Evolutionary conservation across 1,140 invertebrate genomes (phyloP).

Genomic region (Pseudobourletiella spinata): DNA sequence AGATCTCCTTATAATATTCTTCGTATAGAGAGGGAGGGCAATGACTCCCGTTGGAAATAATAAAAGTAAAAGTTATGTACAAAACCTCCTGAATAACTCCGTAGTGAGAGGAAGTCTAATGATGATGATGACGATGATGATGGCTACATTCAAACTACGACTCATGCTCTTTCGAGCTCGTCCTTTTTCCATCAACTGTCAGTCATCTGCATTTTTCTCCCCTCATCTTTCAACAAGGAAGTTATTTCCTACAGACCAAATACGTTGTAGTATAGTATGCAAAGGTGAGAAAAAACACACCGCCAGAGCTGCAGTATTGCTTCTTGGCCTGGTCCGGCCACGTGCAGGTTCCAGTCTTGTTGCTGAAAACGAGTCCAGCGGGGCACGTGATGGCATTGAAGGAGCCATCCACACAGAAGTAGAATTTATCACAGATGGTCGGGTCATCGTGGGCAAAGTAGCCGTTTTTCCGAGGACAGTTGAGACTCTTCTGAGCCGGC

Average conservation of each 20-base stretch:
- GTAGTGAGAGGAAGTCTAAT: too few relatives aligned
- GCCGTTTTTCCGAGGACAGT: constrained; percentile 76
- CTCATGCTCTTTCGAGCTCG: too few relatives aligned
- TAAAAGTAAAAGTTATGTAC: constrained; percentile 1
- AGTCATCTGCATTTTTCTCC: too few relatives aligned
- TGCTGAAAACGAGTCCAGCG: constrained; percentile 75
- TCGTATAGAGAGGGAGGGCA: too few relatives aligned
- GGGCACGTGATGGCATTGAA: constrained; percentile 84
- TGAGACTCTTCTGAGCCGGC: constrained; percentile 55
- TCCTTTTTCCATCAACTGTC: too few relatives aligned
- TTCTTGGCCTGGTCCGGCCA: constrained; percentile 85
- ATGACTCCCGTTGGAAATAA: constrained; percentile 1
- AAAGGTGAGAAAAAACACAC: too few relatives aligned
- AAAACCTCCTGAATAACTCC: background rate
- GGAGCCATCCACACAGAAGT: constrained; percentile 79
- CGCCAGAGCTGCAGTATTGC: constrained; percentile 67
- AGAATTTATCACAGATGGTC: constrained; percentile 76
- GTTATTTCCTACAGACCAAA: too few relatives aligned
- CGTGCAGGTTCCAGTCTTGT: constrained; percentile 77
- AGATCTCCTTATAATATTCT: too few relatives aligned
- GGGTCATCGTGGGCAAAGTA: constrained; percentile 76
- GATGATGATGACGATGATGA: too few relatives aligned
- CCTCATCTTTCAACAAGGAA: too few relatives aligned
- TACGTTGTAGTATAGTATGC: too few relatives aligned
- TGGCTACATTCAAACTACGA: too few relatives aligned